Evolutionary conservation across 2,113 vertebrate species (phyloP).

Genomic region (Elephantulus edwardii): DNA sequence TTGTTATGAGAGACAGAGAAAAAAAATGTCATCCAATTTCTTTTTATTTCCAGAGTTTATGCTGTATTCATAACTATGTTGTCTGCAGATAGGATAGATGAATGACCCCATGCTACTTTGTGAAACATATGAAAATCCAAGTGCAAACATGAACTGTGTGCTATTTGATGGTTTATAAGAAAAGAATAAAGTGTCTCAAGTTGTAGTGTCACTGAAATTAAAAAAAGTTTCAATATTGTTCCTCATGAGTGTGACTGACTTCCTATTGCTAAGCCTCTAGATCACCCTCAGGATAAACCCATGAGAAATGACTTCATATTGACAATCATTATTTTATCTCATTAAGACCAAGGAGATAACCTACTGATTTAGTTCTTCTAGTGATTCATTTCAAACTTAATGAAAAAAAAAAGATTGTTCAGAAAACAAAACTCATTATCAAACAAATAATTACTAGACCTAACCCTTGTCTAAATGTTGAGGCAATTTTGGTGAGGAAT

Average conservation of each 20-base stretch:
- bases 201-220: neutral
- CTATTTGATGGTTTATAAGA: neutral
- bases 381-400: neutral
- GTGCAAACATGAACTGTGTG: neutral
- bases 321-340: neutral
- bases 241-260: neutral
- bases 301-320: neutral
- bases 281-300: neutral
- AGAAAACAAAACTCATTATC: neutral
- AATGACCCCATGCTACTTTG: neutral
- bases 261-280: neutral
- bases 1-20: too few relatives aligned
- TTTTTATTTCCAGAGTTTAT: neutral
- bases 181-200: neutral
- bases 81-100: neutral
- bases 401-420: neutral
- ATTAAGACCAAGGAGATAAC: neutral
- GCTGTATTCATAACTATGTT: neutral
- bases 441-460: neutral
- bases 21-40: neutral
- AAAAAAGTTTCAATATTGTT: constrained; percentile 4
- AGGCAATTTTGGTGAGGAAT: neutral
- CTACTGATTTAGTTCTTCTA: constrained; percentile 1
- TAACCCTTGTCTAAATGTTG: neutral
- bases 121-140: neutral